Evolutionary conservation across 2,888 invertebrate species (phyloP).

Genomic region (Steromphala cineraria): DNA sequence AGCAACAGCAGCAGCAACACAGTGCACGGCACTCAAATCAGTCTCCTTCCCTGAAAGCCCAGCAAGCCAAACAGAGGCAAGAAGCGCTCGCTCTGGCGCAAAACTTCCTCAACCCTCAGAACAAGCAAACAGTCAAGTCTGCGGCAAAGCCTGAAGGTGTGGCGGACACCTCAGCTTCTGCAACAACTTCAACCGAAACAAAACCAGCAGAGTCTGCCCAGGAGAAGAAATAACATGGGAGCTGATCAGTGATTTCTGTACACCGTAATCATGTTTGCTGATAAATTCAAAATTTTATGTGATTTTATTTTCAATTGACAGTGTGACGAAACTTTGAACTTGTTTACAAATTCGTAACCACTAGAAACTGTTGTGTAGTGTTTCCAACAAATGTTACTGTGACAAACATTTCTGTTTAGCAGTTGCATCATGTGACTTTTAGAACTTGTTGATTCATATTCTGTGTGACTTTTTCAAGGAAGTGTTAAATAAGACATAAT

Average conservation of each 20-base stretch:
- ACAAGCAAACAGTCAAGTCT: conserved; percentile 49
- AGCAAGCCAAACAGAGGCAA: conserved; percentile 67
- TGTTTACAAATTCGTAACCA: neutral
- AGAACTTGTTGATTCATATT: neutral
- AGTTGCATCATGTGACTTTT: conserved; percentile 9
- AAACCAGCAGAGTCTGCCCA: neutral
- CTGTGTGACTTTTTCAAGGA: conserved; percentile 6
- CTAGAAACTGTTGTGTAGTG: conserved; percentile 8
- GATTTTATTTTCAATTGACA: neutral
- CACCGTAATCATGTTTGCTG: neutral
- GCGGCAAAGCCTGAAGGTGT: conserved; percentile 16
- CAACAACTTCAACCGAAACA: neutral
- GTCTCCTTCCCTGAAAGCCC: conserved; percentile 42
- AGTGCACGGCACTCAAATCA: conserved; percentile 24
- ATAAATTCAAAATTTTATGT: neutral
- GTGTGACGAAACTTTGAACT: neutral
- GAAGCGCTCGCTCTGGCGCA: conserved; percentile 68
- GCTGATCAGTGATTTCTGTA: neutral
- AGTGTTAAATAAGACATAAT: neutral
- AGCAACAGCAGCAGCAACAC: conserved; percentile 1
- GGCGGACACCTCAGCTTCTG: conserved; percentile 6
- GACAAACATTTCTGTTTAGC: conserved; percentile 5
- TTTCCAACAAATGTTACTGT: neutral
- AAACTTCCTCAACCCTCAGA: conserved; percentile 69
- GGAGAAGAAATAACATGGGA: neutral